A percentile compares a stretch with the other conserved stretches of the same genome.
Evolutionary conservation across 2,797 vertebrate genomes (phyloP).

Genomic region (Acomys russatus): DNA sequence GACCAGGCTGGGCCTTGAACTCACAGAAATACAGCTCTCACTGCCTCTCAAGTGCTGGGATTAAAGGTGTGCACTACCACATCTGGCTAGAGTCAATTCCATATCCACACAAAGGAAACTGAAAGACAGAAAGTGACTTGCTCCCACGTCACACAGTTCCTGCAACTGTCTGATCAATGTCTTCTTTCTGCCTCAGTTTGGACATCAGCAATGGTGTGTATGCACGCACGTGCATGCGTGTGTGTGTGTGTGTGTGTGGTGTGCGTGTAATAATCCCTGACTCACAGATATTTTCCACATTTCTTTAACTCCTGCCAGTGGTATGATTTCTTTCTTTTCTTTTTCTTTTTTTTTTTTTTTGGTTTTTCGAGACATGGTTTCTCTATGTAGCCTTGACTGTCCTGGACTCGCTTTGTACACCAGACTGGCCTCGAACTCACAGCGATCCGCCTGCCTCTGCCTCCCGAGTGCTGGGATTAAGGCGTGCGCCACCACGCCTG

Average conservation of each 20-base stretch:
- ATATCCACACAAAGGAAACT: slow-evolving; percentile 8
- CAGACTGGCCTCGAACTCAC: too few relatives aligned
- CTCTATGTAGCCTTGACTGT: too few relatives aligned
- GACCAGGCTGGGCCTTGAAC: neutral
- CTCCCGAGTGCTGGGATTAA: too few relatives aligned
- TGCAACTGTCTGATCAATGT: neutral
- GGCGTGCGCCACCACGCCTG: too few relatives aligned
- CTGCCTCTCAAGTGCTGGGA: neutral
- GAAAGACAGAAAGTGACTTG: neutral
- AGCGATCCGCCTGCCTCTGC: too few relatives aligned
- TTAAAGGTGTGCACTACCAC: neutral
- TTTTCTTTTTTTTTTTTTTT: too few relatives aligned
- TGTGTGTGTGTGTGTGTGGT: neutral
- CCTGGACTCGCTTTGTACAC: too few relatives aligned
- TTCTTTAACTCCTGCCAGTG: neutral
- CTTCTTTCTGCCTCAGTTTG: slow-evolving; percentile 9
- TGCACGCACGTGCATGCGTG: neutral
- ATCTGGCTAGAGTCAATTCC: neutral
- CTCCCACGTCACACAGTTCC: neutral
- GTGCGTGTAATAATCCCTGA: neutral
- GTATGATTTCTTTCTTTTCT: too few relatives aligned
- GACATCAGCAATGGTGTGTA: neutral
- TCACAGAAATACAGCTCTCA: neutral
- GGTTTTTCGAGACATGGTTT: too few relatives aligned
- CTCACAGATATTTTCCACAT: neutral